These are phyloP conservation scores for Nibea albiflora DNA, from an alignment of 2,113 vertebrate species.

Conservation along the genomic window DNA sequence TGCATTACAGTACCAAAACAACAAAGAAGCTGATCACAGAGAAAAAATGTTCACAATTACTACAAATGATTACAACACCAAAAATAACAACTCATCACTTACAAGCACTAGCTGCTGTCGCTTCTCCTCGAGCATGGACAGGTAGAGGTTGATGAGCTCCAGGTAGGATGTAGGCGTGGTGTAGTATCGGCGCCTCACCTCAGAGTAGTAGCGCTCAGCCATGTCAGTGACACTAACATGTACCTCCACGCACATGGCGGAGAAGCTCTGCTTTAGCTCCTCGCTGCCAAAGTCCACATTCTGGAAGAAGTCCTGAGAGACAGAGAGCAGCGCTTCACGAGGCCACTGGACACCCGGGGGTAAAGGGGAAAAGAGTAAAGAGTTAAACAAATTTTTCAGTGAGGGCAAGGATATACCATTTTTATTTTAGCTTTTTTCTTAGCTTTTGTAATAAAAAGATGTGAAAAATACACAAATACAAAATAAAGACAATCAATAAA, in stretches of 20 bases:
- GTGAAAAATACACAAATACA: not conserved
- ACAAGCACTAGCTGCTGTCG: constrained; percentile 84
- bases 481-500: not conserved
- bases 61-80: not conserved
- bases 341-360: constrained; percentile 81
- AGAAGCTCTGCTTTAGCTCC: constrained; percentile 84
- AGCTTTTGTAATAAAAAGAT: not conserved
- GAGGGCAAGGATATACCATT: not conserved
- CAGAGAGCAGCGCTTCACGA: constrained; percentile 88
- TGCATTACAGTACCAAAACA: not conserved
- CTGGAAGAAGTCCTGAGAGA: constrained; percentile 87
- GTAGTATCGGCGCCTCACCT: constrained; percentile 88
- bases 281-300: constrained; percentile 82
- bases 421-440: not conserved
- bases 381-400: not conserved
- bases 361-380: not conserved
- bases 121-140: constrained; percentile 87
- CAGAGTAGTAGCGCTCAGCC: constrained; percentile 86
- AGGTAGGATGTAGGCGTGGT: constrained; percentile 91
- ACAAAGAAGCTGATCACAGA: not conserved
- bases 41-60: not conserved
- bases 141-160: constrained; percentile 90
- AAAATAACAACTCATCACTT: constrained; percentile 40
- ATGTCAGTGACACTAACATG: constrained; percentile 87
- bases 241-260: constrained; percentile 89